A percentile compares a stretch with the other conserved stretches of the same genome.
Evolutionary conservation across 2,888 invertebrate species (phyloP).

Genomic region (Apomyelois bistriatella): DNA sequence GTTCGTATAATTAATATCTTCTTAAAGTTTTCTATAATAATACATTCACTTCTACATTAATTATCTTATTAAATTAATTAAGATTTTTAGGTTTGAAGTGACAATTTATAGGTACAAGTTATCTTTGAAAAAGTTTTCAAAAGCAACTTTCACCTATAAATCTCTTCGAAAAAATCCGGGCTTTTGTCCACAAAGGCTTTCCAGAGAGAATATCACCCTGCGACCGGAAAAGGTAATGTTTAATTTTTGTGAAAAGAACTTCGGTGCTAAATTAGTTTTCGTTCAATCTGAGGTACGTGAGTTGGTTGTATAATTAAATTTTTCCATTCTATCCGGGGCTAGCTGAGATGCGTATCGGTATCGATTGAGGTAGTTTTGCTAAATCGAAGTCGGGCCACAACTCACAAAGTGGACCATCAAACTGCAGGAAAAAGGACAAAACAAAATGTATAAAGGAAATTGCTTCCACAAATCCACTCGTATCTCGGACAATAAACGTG

Average conservation of each 20-base stretch:
- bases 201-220: background rate
- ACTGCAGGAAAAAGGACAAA: conserved; percentile 78
- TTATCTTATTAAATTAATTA: too few species aligned
- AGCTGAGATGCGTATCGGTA: conserved; percentile 65
- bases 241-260: conserved; percentile 52
- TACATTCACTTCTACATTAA: too few species aligned
- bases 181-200: background rate
- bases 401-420: conserved; percentile 75
- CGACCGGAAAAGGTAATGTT: conserved; percentile 32
- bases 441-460: conserved; percentile 81
- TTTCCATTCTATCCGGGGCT: conserved; percentile 48
- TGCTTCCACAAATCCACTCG: conserved; percentile 80
- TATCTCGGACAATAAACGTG: conserved; percentile 79
- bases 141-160: background rate
- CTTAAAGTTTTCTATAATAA: too few species aligned
- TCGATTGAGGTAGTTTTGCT: conserved; percentile 61
- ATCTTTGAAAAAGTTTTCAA: background rate
- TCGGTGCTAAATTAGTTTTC: conserved; percentile 69
- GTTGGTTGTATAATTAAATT: conserved; percentile 67
- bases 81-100: too few species aligned
- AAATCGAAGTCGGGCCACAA: conserved; percentile 73
- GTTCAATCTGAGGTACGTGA: conserved; percentile 64
- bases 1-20: too few species aligned
- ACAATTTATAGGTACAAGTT: too few species aligned
- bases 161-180: background rate